Base-by-base conservation (phyloP, 2,888 invertebrate genomes). In the Apodemia duryi region DNA sequence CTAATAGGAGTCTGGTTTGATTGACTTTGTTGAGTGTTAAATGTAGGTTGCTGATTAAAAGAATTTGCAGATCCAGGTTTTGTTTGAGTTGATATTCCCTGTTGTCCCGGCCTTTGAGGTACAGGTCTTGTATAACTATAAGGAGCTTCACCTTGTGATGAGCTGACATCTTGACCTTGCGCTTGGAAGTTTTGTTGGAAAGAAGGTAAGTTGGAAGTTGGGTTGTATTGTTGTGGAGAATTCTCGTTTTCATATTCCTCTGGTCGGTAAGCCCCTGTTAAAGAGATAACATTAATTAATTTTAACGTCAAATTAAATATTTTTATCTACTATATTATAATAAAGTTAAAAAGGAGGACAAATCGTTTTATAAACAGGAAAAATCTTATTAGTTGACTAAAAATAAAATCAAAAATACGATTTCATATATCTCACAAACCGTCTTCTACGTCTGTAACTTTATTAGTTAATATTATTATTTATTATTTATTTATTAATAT, bases 261-360 rank as follows among this genome's bases (percentile, higher is more conserved):
- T 0, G 90, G 88, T 60, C 84, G 79, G 77, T 91, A 91, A 28
- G 91, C 89, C 68, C 91, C 91, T 91, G 74, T 4, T 82, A 81
- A 35, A 32, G 10, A 54, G n/a, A 29, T 7, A 38, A 38, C 7
- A 7, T 38, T 5, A 35, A 35, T 35, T 2, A 35, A 35, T 2
- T 35, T 35, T 35, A 4, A 35, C 35, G 35, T 35, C 6, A 2
- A 38, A 1, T 38, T 38, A 7, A 38, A 38, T 32, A 38, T 7
- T 38, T 38, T 38, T 38, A 7, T 38, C 7, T 32, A 32, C 32
- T 32, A 32, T 32, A 32, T 3, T 4, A 32, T 32, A 3, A 32
- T 32, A 32, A 32, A 4, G 32, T 32, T 32, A 32, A 32, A 2
- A 32, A 32, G 4, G 4, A 32, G 21, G 21, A 21, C 21, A 21